Evolutionary conservation across 2,113 vertebrate genomes (phyloP).

Genomic region (Colius striatus): DNA sequence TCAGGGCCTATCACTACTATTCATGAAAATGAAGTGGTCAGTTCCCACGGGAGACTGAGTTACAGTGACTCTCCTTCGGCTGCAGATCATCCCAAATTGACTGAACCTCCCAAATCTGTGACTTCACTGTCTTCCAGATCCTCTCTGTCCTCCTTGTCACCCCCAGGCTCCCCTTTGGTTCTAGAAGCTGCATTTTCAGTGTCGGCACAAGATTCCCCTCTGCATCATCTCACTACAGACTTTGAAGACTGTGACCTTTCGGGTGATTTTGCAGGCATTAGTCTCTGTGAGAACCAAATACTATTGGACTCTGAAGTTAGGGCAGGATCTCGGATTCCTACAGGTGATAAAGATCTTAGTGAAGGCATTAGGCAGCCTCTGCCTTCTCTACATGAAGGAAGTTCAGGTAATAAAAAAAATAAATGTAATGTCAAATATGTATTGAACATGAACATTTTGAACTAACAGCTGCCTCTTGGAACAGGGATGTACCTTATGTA

Average conservation of each 20-base stretch:
- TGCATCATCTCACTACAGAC: slow-evolving; percentile 70
- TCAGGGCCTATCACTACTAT: slow-evolving; percentile 87
- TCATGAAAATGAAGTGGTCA: slow-evolving; percentile 85
- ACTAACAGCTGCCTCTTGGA: neutral
- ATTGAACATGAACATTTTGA: neutral
- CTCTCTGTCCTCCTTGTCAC: slow-evolving; percentile 86
- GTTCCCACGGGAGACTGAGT: slow-evolving; percentile 69
- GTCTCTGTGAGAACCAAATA: slow-evolving; percentile 71
- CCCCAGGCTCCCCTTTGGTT: slow-evolving; percentile 83
- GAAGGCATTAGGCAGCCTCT: slow-evolving; percentile 53
- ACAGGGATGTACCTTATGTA: neutral
- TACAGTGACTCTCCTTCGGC: slow-evolving; percentile 65
- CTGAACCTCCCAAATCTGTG: slow-evolving; percentile 83
- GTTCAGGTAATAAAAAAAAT: slow-evolving; percentile 69
- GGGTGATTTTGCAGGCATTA: slow-evolving; percentile 71
- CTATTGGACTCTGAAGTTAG: slow-evolving; percentile 68
- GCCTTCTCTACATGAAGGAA: slow-evolving; percentile 65
- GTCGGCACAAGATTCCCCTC: slow-evolving; percentile 69
- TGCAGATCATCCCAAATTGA: slow-evolving; percentile 63
- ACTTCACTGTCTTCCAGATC: slow-evolving; percentile 85
- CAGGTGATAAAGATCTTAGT: slow-evolving; percentile 62
- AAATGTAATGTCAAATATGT: neutral
- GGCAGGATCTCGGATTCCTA: slow-evolving; percentile 32
- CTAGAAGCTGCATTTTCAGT: slow-evolving; percentile 75
- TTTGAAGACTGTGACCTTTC: slow-evolving; percentile 78